phyloP scores from a whole-genome alignment of 1,140 invertebrate species.

The Macrobrachium rosenbergii region DNA sequence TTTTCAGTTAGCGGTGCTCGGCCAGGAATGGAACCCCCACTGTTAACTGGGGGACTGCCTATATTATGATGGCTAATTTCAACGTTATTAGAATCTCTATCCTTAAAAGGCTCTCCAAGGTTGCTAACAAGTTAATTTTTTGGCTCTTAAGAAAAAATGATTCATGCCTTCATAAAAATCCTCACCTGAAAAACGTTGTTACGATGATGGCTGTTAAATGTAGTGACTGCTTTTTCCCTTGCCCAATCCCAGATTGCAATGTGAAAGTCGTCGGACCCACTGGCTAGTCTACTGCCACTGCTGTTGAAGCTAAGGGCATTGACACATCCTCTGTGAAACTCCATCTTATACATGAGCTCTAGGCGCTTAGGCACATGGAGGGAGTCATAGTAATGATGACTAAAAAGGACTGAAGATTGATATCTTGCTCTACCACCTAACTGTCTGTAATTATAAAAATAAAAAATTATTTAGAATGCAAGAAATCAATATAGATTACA shows the following conservation, averaged over 20 bases:
- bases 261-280: slow-evolving; percentile 90
- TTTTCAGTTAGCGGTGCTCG: no score
- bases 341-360: slow-evolving; percentile 83
- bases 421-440: slow-evolving; percentile 72
- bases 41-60: no score
- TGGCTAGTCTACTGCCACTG: slow-evolving; percentile 81
- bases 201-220: slow-evolving; percentile 83
- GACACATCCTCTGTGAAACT: slow-evolving; percentile 89
- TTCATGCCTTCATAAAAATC: neutral
- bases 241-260: slow-evolving; percentile 94
- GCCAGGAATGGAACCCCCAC: no score
- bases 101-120: no score
- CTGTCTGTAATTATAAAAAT: slow-evolving; percentile 74
- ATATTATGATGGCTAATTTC: no score
- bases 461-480: neutral
- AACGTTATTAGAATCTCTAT: no score
- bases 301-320: slow-evolving; percentile 93
- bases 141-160: no score
- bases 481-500: neutral
- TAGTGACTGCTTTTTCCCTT: slow-evolving; percentile 76
- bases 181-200: slow-evolving; percentile 87
- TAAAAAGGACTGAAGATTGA: slow-evolving; percentile 76
- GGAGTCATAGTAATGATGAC: slow-evolving; percentile 83
- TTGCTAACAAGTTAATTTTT: no score
- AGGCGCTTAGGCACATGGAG: slow-evolving; percentile 86